Percentiles rank a stretch among this genome's conserved stretches.
These are phyloP conservation scores for Sylvia borin DNA, from an alignment of 2,797 vertebrate species.

Conservation along the genomic window DNA sequence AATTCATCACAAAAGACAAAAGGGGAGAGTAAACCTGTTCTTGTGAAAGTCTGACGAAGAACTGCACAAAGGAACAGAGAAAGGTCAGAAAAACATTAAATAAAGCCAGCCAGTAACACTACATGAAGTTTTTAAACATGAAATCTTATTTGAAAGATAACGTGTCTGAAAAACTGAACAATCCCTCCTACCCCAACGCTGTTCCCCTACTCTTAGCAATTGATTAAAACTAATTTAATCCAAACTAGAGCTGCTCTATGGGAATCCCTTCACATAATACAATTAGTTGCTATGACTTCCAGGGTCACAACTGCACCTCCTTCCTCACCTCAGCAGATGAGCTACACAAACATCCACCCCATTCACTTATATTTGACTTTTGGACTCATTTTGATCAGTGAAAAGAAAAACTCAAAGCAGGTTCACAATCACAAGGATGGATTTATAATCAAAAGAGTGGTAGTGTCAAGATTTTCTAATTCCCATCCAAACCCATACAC, in stretches of 20 bases:
- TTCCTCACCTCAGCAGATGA: not conserved
- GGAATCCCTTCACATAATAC: not conserved
- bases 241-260: not conserved
- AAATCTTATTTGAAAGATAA: not conserved
- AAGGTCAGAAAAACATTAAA: not conserved
- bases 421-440: not conserved
- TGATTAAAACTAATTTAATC: not conserved
- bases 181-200: not conserved
- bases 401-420: not conserved
- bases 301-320: not conserved
- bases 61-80: slow-evolving; percentile 59
- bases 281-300: not conserved
- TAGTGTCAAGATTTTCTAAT: not conserved
- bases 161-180: not conserved
- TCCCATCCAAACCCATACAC: not conserved
- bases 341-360: not conserved
- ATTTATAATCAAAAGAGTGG: not conserved
- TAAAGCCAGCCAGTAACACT: not conserved
- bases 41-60: slow-evolving; percentile 87
- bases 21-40: slow-evolving; percentile 91
- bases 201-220: not conserved
- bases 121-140: not conserved
- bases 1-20: slow-evolving; percentile 95
- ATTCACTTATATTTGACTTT: not conserved
- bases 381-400: not conserved